Conservation (phyloP, 2,113 vertebrate species). For the Lophochroa leadbeateri region DNA sequence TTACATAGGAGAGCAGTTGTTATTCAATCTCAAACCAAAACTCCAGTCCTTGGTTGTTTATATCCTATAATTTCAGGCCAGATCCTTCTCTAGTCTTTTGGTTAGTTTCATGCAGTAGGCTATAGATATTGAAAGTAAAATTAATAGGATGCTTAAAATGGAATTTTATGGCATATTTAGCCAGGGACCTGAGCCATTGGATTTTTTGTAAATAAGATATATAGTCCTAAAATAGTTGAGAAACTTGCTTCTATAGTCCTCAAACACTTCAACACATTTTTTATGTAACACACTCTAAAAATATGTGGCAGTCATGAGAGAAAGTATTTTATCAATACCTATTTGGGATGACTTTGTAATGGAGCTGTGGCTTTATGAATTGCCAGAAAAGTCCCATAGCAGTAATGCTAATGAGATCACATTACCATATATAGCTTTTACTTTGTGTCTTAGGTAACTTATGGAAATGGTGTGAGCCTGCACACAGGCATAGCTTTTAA, state of each 20-base stretch:
- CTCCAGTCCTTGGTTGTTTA: neutral
- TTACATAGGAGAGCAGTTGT: neutral
- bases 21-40: neutral
- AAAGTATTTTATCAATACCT: neutral
- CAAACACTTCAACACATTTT: neutral
- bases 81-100: neutral
- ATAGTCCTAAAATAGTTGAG: neutral
- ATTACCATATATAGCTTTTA: neutral
- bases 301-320: rapidly evolving
- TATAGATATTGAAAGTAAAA: neutral
- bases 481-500: neutral
- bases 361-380: neutral
- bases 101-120: neutral
- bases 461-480: neutral
- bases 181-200: neutral
- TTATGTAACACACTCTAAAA: neutral
- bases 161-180: neutral
- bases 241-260: neutral
- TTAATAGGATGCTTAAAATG: neutral
- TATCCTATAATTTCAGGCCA: neutral
- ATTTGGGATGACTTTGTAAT: neutral
- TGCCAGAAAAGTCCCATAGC: neutral
- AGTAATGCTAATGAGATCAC: neutral
- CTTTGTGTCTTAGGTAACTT: neutral
- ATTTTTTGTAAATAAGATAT: neutral